Evolutionary conservation across 2,113 vertebrate genomes (phyloP).

Genomic region (Lepisosteus oculatus): DNA sequence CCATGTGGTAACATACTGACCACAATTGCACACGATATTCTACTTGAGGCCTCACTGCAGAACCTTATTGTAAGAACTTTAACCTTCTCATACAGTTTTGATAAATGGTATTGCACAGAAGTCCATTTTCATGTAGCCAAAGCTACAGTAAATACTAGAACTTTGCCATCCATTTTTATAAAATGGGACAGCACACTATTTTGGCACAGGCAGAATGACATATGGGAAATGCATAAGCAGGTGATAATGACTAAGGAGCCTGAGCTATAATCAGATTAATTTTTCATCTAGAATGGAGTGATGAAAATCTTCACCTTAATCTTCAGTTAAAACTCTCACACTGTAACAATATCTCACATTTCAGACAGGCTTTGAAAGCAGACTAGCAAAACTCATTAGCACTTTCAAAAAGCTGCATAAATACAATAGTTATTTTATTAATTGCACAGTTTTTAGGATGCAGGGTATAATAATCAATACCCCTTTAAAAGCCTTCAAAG

Average conservation of each 20-base stretch:
- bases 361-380: too few relatives aligned
- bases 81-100: too few relatives aligned
- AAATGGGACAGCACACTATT: neutral
- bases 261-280: neutral
- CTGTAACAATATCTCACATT: too few relatives aligned
- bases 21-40: too few relatives aligned
- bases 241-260: conserved; percentile 2
- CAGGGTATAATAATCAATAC: too few relatives aligned
- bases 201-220: neutral
- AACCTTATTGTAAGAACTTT: too few relatives aligned
- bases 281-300: neutral
- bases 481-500: too few relatives aligned
- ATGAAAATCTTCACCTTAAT: neutral
- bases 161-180: too few relatives aligned
- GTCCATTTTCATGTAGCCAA: neutral
- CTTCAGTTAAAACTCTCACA: neutral
- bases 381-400: neutral
- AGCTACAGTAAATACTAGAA: neutral
- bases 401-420: neutral
- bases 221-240: conserved; percentile 1
- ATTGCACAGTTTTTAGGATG: too few relatives aligned
- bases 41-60: too few relatives aligned
- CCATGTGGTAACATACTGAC: too few relatives aligned
- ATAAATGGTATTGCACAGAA: neutral
- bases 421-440: neutral